Base-by-base conservation (phyloP, 1,140 invertebrate species). In the Drosophila ironensis region DNA sequence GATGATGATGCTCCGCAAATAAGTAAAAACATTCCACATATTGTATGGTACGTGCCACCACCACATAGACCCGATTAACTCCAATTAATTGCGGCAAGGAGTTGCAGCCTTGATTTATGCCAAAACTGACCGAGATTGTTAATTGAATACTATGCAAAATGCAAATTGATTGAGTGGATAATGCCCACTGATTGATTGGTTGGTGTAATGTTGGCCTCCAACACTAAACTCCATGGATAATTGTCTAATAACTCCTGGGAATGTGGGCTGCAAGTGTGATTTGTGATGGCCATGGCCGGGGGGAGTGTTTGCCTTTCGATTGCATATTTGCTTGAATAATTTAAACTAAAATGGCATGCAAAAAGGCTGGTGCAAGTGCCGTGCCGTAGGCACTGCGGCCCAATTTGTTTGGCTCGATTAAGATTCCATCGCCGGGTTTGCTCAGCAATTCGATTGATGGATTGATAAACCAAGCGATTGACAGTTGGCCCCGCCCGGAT, bases 401-500 rank as follows among this genome's bases (percentile, higher is more conserved):
- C 6, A 20, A 25, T 28, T 17, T 11, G 24, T 25, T 45, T 59
- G 6, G 22, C 28, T 30, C 33, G 60, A 48, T 47, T 40, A 61
- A 60, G 56, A 60, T 48, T 64, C 59, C 33, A 12, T 9, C 25
- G 33, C n/a, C n/a, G 14, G 19, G 42, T 63, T 48, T 17, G 12
- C 22, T 38, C 33, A 38, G 57, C 60, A 14, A 51, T 35, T 59
- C 45, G 67, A 69, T 69, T 69, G 66, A 69, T 69, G 52, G 66
- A 70, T 69, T 69, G 66, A 69, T 69, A 70, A 57, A 57, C 51
- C 45, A 24, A 69, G 30, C 66, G 66, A 69, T 48, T 69, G 66
- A 56, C 66, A 69, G 61, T 64, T 41, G 4, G 56, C 28, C 59
- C 63, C 27, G 27, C 37, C 37, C 17, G 20, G 22, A 25, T 16